Conservation (phyloP, 2,113 vertebrate species). For the Albula goreensis region DNA sequence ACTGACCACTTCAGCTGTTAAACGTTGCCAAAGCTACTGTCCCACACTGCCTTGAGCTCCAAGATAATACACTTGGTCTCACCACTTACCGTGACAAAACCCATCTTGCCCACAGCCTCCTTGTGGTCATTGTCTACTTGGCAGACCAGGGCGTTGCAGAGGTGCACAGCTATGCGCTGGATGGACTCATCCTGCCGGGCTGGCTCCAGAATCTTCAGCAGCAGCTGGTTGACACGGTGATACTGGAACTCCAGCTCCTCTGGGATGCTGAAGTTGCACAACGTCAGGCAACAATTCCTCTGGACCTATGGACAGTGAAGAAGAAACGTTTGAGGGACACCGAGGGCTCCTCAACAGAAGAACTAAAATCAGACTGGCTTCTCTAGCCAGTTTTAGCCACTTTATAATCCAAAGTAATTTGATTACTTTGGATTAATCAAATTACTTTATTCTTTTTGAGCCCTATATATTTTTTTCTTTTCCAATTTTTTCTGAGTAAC, state of each 20-base stretch:
- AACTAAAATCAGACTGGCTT: neutral
- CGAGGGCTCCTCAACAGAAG: neutral
- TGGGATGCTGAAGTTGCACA: constrained; percentile 97
- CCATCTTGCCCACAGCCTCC: constrained; percentile 98
- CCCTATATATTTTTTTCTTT: no score
- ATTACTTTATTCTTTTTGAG: no score
- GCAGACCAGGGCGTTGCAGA: constrained; percentile 95
- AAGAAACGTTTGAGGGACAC: neutral
- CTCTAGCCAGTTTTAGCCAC: no score
- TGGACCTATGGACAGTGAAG: constrained; percentile 78
- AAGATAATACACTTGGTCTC: neutral
- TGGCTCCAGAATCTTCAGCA: constrained; percentile 91
- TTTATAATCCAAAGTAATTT: no score
- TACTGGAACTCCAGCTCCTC: constrained; percentile 99
- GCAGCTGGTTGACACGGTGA: constrained; percentile 87
- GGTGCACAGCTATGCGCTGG: constrained; percentile 95
- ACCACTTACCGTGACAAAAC: constrained; percentile 86
- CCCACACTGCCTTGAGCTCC: neutral
- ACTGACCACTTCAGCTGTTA: neutral
- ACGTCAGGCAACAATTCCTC: constrained; percentile 93
- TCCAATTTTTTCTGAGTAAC: no score
- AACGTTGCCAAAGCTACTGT: neutral
- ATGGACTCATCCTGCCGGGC: constrained; percentile 94
- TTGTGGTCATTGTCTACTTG: constrained; percentile 99
- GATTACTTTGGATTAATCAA: no score